A percentile compares a stretch with the other conserved stretches of the same genome.
These are phyloP conservation scores for Lophotis ruficrista DNA, from an alignment of 2,113 vertebrate species.

Conservation along the genomic window DNA sequence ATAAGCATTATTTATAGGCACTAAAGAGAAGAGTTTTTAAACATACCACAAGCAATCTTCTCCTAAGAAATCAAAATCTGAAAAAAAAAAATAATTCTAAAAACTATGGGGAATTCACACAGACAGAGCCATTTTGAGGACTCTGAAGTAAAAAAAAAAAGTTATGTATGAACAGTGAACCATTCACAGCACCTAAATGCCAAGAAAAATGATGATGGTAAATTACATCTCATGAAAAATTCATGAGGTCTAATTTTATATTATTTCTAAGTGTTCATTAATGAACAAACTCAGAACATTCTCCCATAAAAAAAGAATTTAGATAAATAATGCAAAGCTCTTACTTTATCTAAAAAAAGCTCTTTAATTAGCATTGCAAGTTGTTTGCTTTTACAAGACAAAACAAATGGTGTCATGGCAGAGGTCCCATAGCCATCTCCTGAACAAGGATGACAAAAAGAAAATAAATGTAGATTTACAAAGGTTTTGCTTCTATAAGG, in stretches of 20 bases:
- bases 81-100: not conserved
- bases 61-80: not conserved
- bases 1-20: not conserved
- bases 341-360: conserved; percentile 51
- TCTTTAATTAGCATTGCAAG: conserved; percentile 61
- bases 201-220: conserved; percentile 56
- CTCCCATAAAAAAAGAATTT: conserved; percentile 42
- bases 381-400: conserved; percentile 60
- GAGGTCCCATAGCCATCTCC: conserved; percentile 50
- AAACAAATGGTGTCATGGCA: conserved; percentile 64
- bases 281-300: conserved; percentile 64
- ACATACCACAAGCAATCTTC: not conserved
- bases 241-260: conserved; percentile 73
- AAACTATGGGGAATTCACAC: not conserved
- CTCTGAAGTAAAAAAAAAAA: conserved; percentile 27
- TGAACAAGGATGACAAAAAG: conserved; percentile 22
- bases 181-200: conserved; percentile 66
- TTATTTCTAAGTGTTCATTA: conserved; percentile 72
- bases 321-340: conserved; percentile 67
- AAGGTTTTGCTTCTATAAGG: not conserved
- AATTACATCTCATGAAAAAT: conserved; percentile 62
- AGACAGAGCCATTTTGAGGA: conserved; percentile 28
- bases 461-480: not conserved
- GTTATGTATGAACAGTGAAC: conserved; percentile 42
- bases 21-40: not conserved